Percentiles rank a stretch among this genome's conserved stretches.
Conservation (phyloP, 2,888 invertebrate species). For the Elysia crispata region DNA sequence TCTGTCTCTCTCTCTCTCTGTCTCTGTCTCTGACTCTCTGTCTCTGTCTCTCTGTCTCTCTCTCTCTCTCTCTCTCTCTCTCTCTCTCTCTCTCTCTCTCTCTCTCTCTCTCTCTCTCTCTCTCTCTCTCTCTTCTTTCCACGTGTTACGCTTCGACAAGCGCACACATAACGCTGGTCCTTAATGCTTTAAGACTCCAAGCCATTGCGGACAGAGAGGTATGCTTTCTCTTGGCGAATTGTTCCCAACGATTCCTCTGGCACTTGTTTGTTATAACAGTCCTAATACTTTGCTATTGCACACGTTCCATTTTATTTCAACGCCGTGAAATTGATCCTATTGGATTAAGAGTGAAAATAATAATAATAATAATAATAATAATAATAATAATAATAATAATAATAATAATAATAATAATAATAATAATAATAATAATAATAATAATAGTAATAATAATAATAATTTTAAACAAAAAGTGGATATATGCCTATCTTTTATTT, state of each 20-base stretch:
- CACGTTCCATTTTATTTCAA: too few relatives aligned
- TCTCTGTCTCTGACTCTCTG: neutral
- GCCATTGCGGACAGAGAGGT: too few relatives aligned
- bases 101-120: slow-evolving; percentile 15
- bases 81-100: slow-evolving; percentile 13
- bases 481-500: too few relatives aligned
- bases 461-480: too few relatives aligned
- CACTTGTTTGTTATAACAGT: neutral
- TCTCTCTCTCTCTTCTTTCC: slow-evolving; percentile 31
- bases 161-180: neutral
- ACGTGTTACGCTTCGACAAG: slow-evolving; percentile 4
- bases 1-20: neutral
- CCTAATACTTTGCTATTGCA: neutral
- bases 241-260: neutral
- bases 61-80: neutral
- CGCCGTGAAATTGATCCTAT: too few relatives aligned
- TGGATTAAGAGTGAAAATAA: too few relatives aligned
- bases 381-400: too few relatives aligned
- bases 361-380: too few relatives aligned
- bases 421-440: too few relatives aligned
- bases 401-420: too few relatives aligned
- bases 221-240: too few relatives aligned
- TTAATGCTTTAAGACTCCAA: neutral
- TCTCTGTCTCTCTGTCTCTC: neutral
- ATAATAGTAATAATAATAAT: too few relatives aligned